These are phyloP conservation scores for Hirtodrosophila trivittata DNA, from an alignment of 2,888 invertebrate genomes.

Conservation along the genomic window DNA sequence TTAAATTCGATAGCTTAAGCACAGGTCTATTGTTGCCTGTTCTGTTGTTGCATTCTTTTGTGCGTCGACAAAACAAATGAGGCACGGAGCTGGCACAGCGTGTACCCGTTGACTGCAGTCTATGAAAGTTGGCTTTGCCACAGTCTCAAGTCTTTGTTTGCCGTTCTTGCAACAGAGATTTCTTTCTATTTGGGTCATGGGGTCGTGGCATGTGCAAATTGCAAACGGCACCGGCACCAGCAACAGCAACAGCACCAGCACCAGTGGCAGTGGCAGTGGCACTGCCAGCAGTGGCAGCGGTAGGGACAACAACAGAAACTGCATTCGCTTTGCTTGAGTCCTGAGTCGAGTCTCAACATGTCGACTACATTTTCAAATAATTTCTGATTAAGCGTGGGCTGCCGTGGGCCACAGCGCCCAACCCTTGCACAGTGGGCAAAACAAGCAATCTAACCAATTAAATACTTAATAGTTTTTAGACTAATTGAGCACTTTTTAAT, in stretches of 20 bases:
- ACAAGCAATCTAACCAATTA: neutral
- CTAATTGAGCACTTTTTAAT: too few relatives aligned
- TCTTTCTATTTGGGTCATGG: slow-evolving; percentile 66
- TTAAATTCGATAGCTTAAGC: neutral
- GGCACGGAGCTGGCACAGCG: slow-evolving; percentile 52
- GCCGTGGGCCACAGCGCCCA: slow-evolving; percentile 1
- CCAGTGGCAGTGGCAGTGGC: slow-evolving; percentile 11
- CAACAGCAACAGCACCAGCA: slow-evolving; percentile 9
- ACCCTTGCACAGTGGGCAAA: neutral
- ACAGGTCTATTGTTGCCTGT: neutral
- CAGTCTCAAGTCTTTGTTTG: slow-evolving; percentile 38
- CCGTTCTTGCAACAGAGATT: slow-evolving; percentile 57
- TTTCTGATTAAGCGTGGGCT: slow-evolving; percentile 70
- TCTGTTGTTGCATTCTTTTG: slow-evolving; percentile 45
- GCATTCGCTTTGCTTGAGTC: slow-evolving; percentile 60
- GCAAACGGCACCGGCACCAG: slow-evolving; percentile 39
- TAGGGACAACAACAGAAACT: slow-evolving; percentile 20
- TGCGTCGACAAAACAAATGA: slow-evolving; percentile 67
- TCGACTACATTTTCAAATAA: slow-evolving; percentile 78
- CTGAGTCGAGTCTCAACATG: slow-evolving; percentile 59
- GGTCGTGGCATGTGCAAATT: slow-evolving; percentile 78
- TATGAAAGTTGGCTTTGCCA: slow-evolving; percentile 62
- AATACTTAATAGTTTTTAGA: neutral
- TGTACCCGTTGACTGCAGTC: slow-evolving; percentile 58
- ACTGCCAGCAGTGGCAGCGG: slow-evolving; percentile 1